These are phyloP conservation scores for Ptiloglossa arizonensis DNA, from an alignment of 1,140 invertebrate species.

Conservation along the genomic window DNA sequence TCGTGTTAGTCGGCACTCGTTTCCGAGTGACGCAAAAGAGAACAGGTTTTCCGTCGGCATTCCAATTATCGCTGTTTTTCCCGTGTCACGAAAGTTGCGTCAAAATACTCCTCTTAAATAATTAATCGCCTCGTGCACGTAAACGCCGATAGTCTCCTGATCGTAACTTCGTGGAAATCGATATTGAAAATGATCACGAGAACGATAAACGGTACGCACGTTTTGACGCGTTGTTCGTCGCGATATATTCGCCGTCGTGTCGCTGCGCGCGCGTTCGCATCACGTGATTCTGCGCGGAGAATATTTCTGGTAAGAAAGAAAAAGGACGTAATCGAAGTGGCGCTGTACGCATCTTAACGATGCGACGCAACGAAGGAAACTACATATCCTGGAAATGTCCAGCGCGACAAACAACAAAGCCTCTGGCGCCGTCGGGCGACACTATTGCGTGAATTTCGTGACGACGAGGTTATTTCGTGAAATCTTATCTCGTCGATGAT, in stretches of 20 bases:
- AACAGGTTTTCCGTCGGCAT: conserved; percentile 48
- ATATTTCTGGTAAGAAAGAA: not conserved
- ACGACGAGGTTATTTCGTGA: not conserved
- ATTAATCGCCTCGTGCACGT: not conserved
- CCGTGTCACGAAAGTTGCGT: not conserved
- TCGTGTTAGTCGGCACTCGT: not conserved
- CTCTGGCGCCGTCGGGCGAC: not conserved
- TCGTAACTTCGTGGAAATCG: not conserved
- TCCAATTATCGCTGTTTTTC: conserved; percentile 18
- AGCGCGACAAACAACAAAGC: conserved; percentile 50
- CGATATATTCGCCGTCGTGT: not conserved
- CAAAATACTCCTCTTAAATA: conserved; percentile 19
- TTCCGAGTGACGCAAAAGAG: conserved; percentile 48
- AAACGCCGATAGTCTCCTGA: not conserved
- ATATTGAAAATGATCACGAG: no score
- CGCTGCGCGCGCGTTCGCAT: not conserved
- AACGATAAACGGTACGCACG: no score
- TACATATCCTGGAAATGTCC: conserved; percentile 67
- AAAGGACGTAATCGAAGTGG: not conserved
- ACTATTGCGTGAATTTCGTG: not conserved
- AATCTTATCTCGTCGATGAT: not conserved
- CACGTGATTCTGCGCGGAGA: not conserved
- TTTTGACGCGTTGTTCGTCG: no score
- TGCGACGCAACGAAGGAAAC: conserved; percentile 39
- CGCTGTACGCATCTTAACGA: conserved; percentile 27